Conservation (phyloP, 2,797 vertebrate species). For the Macroramphosus scolopax region DNA sequence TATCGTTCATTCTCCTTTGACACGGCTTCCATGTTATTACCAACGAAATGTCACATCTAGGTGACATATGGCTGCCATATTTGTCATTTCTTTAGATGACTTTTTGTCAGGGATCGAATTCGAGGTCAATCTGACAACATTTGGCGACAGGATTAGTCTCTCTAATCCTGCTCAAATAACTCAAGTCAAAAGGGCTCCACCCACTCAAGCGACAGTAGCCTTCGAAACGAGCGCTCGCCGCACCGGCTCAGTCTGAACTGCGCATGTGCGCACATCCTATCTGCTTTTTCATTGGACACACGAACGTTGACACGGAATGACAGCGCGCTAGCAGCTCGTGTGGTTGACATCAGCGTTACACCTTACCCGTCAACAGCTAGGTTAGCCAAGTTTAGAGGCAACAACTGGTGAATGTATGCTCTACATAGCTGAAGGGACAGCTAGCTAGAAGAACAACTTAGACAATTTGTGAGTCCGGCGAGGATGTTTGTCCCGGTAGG, state of each 20-base stretch:
- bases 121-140: too few species aligned
- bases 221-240: slow-evolving; percentile 18
- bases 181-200: slow-evolving; percentile 14
- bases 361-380: not conserved
- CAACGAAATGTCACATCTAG: too few species aligned
- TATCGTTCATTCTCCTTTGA: too few species aligned
- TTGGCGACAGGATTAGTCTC: too few species aligned
- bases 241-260: not conserved
- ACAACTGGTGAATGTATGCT: not conserved
- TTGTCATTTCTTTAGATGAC: too few species aligned
- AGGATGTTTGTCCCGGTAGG: slow-evolving; percentile 69
- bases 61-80: too few species aligned
- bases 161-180: too few species aligned
- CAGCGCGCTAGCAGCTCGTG: not conserved
- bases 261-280: too few species aligned
- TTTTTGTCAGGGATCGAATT: too few species aligned
- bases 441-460: not conserved
- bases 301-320: too few species aligned
- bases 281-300: too few species aligned
- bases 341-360: slow-evolving; percentile 34
- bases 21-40: too few species aligned
- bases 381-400: not conserved
- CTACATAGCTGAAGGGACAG: not conserved
- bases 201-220: rapidly evolving
- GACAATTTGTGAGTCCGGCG: slow-evolving; percentile 25